These are phyloP conservation scores for Sminthurides aquaticus DNA, from an alignment of 2,888 invertebrate species.

Conservation along the genomic window DNA sequence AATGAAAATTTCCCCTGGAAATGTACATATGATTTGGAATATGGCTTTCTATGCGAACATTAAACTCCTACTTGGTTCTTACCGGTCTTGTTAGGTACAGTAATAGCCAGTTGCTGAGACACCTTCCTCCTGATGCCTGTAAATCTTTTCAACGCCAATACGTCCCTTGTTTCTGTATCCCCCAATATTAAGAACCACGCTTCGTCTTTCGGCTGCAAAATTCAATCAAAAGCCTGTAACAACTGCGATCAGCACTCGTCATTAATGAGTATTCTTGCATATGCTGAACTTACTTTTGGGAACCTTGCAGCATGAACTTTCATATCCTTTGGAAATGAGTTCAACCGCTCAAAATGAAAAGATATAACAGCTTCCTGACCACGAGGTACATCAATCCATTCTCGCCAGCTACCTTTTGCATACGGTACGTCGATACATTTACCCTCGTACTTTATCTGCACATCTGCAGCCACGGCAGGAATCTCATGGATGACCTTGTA, in stretches of 20 bases:
- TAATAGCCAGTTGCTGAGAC: slow-evolving; percentile 34
- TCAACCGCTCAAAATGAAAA: slow-evolving; percentile 30
- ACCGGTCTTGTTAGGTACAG: slow-evolving; percentile 32
- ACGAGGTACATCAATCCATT: slow-evolving; percentile 35
- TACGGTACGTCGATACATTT: slow-evolving; percentile 25
- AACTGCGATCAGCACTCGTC: background rate
- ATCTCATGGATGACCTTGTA: slow-evolving; percentile 46
- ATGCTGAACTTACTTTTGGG: slow-evolving; percentile 59
- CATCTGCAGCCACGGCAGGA: slow-evolving; percentile 45
- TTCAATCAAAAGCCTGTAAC: background rate
- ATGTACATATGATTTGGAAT: no score
- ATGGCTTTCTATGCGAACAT: background rate
- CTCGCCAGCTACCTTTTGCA: slow-evolving; percentile 15
- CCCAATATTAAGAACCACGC: slow-evolving; percentile 91
- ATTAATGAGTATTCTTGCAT: background rate
- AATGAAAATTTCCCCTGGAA: no score
- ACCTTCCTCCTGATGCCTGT: slow-evolving; percentile 48
- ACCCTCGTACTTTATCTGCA: slow-evolving; percentile 33
- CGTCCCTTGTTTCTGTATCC: slow-evolving; percentile 59
- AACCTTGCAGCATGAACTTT: slow-evolving; percentile 74
- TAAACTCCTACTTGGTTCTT: background rate
- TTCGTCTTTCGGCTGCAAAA: slow-evolving; percentile 63
- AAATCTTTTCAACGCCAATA: slow-evolving; percentile 73
- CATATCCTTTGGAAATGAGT: slow-evolving; percentile 49
- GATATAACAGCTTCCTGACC: slow-evolving; percentile 33